Base-by-base conservation (phyloP, 2,888 invertebrate species). In the Lapara coniferarum region DNA sequence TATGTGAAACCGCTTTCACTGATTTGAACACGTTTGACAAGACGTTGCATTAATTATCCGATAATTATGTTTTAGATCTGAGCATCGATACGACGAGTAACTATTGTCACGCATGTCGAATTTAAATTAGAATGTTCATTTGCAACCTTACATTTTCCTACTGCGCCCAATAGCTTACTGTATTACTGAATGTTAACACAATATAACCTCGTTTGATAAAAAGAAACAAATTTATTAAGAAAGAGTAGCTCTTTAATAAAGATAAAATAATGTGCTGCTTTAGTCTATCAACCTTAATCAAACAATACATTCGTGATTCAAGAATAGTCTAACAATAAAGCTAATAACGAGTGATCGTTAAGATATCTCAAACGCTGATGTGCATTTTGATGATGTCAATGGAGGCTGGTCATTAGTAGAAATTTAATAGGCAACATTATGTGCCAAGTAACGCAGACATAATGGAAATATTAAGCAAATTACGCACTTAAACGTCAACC, bases 1-100 rank as follows among this genome's bases (percentile, higher is more conserved):
- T 37, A 84, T 85, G 87, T 89, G 87, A 87, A 89, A 88, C 84
- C 78, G 79, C 92, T 92, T 93, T 92, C 92, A 91, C 92, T 91
- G 81, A 83, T 91, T 92, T 91, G 81, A 83, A 78, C 87, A 81
- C 79, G 86, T 86, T 86, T 84, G 82, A 78, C 81, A 82, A 77
- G 83, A 81, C 83, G 79, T 78, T 79, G 81, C 79, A 82, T 83
- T 91, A 89, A 91, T 91, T 87, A 90, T 79, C 71, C 78, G 83
- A 83, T 89, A 84, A 88, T 87, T 86, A 81, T 78, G 77, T 84
- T 84, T 82, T 76, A 81, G 80, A 81, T 79, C 74, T 73, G 71
- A 70, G 12, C 49, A 49, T 76, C 74, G 75, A 78, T 75, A 74
- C 71, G 55, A 67, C 49, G 52, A 71, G 52, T 52, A 53, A 37